These are phyloP conservation scores for Norana najaformis DNA, from an alignment of 2,888 invertebrate genomes.

Conservation along the genomic window DNA sequence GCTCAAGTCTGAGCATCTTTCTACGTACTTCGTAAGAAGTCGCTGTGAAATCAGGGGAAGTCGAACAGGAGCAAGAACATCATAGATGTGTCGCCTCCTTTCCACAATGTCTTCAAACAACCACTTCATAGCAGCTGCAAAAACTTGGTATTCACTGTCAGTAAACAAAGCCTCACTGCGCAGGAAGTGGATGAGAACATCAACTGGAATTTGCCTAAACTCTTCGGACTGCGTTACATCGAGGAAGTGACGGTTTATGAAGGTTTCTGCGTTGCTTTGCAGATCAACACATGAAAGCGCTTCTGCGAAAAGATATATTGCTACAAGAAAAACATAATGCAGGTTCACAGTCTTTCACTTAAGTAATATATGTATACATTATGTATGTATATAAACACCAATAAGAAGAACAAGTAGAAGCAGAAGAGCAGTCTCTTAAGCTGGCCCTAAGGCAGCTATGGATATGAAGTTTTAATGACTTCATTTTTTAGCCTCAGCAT, in stretches of 20 bases:
- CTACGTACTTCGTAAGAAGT: constrained; percentile 76
- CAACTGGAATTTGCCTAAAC: constrained; percentile 79
- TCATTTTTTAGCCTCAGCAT: too few relatives aligned
- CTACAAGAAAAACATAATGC: constrained; percentile 44
- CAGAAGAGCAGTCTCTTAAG: too few relatives aligned
- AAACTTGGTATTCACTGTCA: constrained; percentile 74
- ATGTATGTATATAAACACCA: too few relatives aligned
- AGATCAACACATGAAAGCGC: constrained; percentile 81
- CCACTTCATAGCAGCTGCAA: constrained; percentile 85
- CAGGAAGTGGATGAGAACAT: constrained; percentile 76
- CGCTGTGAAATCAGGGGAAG: constrained; percentile 81
- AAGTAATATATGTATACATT: background rate
- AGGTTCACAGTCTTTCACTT: background rate
- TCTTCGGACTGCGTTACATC: constrained; percentile 81
- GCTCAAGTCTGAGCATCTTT: constrained; percentile 79
- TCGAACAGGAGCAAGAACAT: constrained; percentile 79
- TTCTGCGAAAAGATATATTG: constrained; percentile 76
- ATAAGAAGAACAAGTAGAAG: background rate
- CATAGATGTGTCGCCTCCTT: constrained; percentile 81
- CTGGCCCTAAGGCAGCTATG: too few relatives aligned
- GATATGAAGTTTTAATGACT: too few relatives aligned
- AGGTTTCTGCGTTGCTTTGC: constrained; percentile 77
- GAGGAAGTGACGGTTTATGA: constrained; percentile 83
- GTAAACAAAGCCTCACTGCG: constrained; percentile 84
- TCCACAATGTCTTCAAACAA: constrained; percentile 78